Base-by-base conservation (phyloP, 2,113 vertebrate species). In the Panthera leo region DNA sequence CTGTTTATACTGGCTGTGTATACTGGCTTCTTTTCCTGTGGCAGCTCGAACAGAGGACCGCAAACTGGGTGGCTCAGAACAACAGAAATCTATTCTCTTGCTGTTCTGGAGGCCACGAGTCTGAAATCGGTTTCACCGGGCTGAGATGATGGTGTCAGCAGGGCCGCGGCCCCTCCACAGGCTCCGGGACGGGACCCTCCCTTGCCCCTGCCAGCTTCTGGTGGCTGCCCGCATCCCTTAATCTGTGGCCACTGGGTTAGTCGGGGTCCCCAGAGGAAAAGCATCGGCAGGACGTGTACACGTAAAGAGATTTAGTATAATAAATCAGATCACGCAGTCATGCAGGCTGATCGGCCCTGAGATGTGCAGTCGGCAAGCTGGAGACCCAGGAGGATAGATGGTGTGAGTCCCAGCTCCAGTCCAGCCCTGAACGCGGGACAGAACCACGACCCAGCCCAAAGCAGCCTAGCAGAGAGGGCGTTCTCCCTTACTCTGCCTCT, bases 161-260 rank as follows among this genome's bases (percentile, higher is more conserved):
- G 34, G 53, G 18, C 27, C 6, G 0, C 0, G 0, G 5, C 18
- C 51, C 65, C 71, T 89, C 15, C 1, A 3, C 36, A 91, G 55
- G 12, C 39, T 51, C 7, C 3, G 6, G 11, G 14, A 14, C 18
- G 58, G 34, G 89, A 9, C 18, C 63, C n/a, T 5, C 25, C 63
- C 48, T 0, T 2, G 82, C 58, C 19, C 51, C 70, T 29, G 63
- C 68, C 34, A 29, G 55, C 34, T 29, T 36, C 68, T 12, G 1
- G 67, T 5, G 71, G 78, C 48, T 55, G 34, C 42, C 11, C 36
- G 78, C n/a, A 16, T 4, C 14, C 15, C 63, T 61, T 15, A 29
- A 34, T 31, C 58, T 68, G 51, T 23, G 27, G 68, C 8, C 39
- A 42, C 51, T 39, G 42, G 34, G 42, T 70, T 25, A 11, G 39